Evolutionary conservation across 2,113 vertebrate species (phyloP).

Genomic region (Syngnathus floridae): DNA sequence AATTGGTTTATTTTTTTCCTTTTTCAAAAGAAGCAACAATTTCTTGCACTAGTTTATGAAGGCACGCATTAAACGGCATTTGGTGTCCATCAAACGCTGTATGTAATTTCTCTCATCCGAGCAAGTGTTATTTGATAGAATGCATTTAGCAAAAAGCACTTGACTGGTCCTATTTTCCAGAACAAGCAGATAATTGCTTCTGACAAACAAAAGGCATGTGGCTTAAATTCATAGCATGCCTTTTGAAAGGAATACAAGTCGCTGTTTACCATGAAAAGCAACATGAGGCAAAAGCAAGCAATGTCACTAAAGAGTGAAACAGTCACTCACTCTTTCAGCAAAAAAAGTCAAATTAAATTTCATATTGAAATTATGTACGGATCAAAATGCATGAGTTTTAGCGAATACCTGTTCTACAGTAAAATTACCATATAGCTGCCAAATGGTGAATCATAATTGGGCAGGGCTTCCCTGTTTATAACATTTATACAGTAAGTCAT

Average conservation of each 20-base stretch:
- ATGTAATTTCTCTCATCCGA: neutral
- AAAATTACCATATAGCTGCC: no score
- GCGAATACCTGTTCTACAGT: no score
- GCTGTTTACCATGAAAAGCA: no score
- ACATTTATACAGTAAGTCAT: no score
- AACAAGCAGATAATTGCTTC: constrained; percentile 60
- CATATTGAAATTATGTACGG: no score
- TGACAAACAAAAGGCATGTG: constrained; percentile 53
- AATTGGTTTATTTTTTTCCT: constrained; percentile 34
- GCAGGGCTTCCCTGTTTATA: no score
- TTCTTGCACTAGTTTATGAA: neutral
- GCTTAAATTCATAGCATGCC: constrained; percentile 47
- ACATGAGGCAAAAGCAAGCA: no score
- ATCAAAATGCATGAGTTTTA: no score
- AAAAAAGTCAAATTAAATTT: no score
- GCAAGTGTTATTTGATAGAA: neutral
- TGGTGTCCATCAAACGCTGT: neutral
- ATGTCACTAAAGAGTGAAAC: no score
- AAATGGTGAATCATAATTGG: no score
- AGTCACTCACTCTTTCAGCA: no score
- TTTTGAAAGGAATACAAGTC: constrained; percentile 9
- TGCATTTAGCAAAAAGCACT: constrained; percentile 32
- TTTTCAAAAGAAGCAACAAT: constrained; percentile 14
- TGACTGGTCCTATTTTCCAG: constrained; percentile 27
- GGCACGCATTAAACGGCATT: neutral